Conservation (phyloP, 2,113 vertebrate species). For the Odontophorus gujanensis region DNA sequence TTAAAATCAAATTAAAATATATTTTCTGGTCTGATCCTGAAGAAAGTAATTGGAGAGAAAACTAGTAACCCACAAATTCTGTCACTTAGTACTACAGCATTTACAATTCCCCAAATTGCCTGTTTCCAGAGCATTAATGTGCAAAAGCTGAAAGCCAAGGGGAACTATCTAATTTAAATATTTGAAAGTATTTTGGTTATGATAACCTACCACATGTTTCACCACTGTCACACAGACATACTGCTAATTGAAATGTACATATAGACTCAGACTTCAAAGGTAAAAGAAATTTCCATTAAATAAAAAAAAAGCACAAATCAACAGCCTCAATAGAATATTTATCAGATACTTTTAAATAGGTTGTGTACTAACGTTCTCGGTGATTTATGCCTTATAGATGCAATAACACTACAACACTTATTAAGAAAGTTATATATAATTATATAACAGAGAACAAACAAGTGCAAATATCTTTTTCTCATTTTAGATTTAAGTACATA, state of each 20-base stretch:
- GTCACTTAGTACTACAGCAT: neutral
- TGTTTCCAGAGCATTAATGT: neutral
- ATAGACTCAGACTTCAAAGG: neutral
- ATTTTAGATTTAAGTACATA: neutral
- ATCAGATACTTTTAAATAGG: neutral
- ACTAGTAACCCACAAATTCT: neutral
- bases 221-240: neutral
- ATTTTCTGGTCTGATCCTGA: neutral
- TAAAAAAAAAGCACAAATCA: neutral
- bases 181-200: conserved; percentile 8
- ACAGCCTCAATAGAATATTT: neutral
- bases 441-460: neutral
- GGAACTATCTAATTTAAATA: conserved; percentile 9
- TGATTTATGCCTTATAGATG: neutral
- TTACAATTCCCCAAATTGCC: neutral
- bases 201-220: neutral
- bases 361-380: neutral
- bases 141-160: neutral
- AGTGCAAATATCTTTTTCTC: neutral
- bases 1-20: neutral
- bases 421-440: neutral
- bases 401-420: neutral
- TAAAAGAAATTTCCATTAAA: neutral
- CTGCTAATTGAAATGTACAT: neutral
- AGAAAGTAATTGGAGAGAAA: neutral